Conservation (phyloP, 2,888 invertebrate species). For the Nemurella pictetii region DNA sequence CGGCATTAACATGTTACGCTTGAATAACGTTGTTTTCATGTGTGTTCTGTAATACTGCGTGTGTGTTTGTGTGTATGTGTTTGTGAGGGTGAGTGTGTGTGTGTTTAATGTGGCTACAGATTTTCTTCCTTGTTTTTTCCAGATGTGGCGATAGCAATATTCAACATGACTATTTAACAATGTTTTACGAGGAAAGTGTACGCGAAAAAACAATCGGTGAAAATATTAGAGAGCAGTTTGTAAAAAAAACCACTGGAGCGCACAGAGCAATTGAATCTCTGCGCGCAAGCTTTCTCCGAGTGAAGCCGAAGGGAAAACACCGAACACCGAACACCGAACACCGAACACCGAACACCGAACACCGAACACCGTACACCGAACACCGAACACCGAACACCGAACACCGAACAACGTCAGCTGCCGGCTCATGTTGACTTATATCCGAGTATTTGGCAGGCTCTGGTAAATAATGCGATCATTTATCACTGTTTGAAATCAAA, state of each 20-base stretch:
- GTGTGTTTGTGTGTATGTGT: too few relatives aligned
- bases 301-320: too few relatives aligned
- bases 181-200: background rate
- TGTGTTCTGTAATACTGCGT: background rate
- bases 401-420: too few relatives aligned
- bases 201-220: too few relatives aligned
- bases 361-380: too few relatives aligned
- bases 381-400: too few relatives aligned
- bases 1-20: background rate
- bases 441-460: background rate
- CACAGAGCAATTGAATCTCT: too few relatives aligned
- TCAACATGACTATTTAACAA: background rate
- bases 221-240: too few relatives aligned
- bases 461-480: background rate
- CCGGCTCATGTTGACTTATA: background rate
- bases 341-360: too few relatives aligned
- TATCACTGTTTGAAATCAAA: background rate
- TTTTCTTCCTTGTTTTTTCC: background rate
- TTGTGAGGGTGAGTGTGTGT: background rate
- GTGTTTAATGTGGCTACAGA: background rate
- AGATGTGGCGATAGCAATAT: background rate
- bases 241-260: too few relatives aligned
- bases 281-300: too few relatives aligned
- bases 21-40: background rate
- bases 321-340: too few relatives aligned